A percentile compares a stretch with the other conserved stretches of the same genome.
phyloP scores from a whole-genome alignment of 2,888 invertebrate species.

The Chloroclysta siterata region DNA sequence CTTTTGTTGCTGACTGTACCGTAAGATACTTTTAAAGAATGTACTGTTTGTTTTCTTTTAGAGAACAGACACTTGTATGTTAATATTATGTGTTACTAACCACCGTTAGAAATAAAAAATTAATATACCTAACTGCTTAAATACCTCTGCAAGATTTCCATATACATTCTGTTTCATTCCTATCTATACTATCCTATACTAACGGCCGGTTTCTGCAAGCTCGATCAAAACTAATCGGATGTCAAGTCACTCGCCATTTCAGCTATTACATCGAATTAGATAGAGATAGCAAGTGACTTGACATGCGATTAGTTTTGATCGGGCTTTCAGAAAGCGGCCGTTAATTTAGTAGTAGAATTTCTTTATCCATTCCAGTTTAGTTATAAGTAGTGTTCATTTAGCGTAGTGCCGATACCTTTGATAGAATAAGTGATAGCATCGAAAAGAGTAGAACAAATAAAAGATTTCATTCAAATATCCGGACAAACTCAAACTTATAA shows the following conservation, averaged over 20 bases:
- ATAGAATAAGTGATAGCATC: constrained; percentile 10
- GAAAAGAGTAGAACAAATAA: constrained; percentile 1
- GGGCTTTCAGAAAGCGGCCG: no score
- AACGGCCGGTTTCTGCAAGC: no score
- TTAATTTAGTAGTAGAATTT: constrained; percentile 35
- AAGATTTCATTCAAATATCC: no score
- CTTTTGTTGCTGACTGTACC: neutral
- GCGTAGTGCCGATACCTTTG: constrained; percentile 19
- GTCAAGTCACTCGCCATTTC: no score
- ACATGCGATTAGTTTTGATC: no score
- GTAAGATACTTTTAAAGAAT: no score
- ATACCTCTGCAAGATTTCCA: constrained; percentile 12
- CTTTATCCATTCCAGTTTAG: constrained; percentile 59
- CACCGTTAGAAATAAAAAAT: constrained; percentile 54
- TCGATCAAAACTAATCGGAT: no score
- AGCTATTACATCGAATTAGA: no score
- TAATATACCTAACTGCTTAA: constrained; percentile 22
- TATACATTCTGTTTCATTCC: constrained; percentile 25
- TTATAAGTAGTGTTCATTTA: constrained; percentile 51
- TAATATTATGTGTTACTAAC: constrained; percentile 43
- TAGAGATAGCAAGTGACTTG: no score
- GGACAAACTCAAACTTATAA: no score
- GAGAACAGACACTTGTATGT: neutral
- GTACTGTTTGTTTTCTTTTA: no score
- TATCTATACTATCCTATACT: constrained; percentile 12